Base-by-base conservation (phyloP, 2,888 invertebrate genomes). In the Xiphydria camelus region DNA sequence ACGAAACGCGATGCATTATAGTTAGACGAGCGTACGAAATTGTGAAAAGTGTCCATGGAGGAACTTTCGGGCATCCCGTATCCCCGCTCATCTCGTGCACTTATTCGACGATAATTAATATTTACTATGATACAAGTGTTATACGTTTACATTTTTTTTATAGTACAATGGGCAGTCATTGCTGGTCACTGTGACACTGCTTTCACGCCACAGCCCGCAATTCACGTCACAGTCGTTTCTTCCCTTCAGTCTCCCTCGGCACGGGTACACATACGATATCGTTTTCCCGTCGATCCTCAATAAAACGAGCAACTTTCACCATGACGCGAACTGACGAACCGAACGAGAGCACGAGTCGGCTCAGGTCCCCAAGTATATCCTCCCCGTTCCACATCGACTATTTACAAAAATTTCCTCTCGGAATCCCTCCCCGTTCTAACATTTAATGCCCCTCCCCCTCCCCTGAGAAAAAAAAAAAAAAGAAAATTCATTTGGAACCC, bases 301-400 rank as follows among this genome's bases (percentile, higher is more conserved):
- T 5, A 29, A 9, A 29, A 29, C 12, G 29, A 29, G 3, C 12
- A 29, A 29, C 12, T 29, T 6, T 29, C 29, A 6, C 15, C 29
- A 10, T 20, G n/a, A 32, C 43, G 17, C 32, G 20, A 10, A 33
- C 18, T n/a, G 10, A 40, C 36, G 14, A 47, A 53, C 37, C 47
- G 37, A 36, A 40, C 39, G 47, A 53, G 47, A 45, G 51, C 47
- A 44, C 32, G 51, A 55, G 60, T 67, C 67, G 61, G 58, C 66
- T 67, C 67, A 67, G 67, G 67, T 67, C 67, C 67, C 67, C 62
- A 66, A 67, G 67, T 67, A n/a, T n/a, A 67, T 61, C 56, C 57
- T 54, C 61, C 53, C 48, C 44, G 41, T 19, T 38, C 29, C n/a
- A 48, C 53, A 42, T 56, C 60, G 48, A 59, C 62, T 67, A 67